Evolutionary conservation across 2,888 invertebrate genomes (phyloP), one percentile per base, ranked within the genome.

Genomic region (Halictus quadricinctus): DNA sequence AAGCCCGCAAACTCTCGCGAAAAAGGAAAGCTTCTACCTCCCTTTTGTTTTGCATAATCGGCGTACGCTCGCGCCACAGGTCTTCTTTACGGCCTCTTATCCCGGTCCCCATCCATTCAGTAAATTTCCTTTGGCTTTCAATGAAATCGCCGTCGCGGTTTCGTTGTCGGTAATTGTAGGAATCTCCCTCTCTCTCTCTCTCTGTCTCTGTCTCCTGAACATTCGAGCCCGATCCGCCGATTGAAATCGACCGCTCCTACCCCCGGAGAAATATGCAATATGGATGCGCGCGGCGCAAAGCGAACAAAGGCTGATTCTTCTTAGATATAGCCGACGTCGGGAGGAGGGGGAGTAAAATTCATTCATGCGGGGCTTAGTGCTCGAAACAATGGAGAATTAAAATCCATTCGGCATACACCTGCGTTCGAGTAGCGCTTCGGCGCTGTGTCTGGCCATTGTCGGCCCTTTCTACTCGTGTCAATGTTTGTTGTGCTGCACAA

Each of bases 31-130:
- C 66, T 69, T 36, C 54, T 72, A 8, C 58, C 21, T 36, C 41
- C 36, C 21, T 48, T 48, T 83, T 75, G 79, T 72, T 78, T 83
- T 48, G 75, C 83, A 75, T 79, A 83, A 84, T 84, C 79, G 78
- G 50, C 36, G 43, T n/a, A 43, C 43, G 41, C 70, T 70, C 70
- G 70, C 70, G 43, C 70, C 70, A 43, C 70, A 43, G 70, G 70
- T 70, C 70, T 70, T 70, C 70, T 70, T 70, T 70, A 70, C 70
- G 70, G 43, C 70, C 70, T 70, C 70, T 43, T 70, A 70, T 6
- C 70, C 70, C n/a, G n/a, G 70, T 7, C 18, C 70, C 70, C 43
- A n/a, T 70, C 13, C 70, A 70, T 70, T 70, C n/a, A n/a, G 43
- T 70, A 43, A 70, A 70, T 43, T 70, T 69, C 21, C 41, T 69